Base-by-base conservation (phyloP, 1,140 invertebrate species). In the Leptinotarsa texana region DNA sequence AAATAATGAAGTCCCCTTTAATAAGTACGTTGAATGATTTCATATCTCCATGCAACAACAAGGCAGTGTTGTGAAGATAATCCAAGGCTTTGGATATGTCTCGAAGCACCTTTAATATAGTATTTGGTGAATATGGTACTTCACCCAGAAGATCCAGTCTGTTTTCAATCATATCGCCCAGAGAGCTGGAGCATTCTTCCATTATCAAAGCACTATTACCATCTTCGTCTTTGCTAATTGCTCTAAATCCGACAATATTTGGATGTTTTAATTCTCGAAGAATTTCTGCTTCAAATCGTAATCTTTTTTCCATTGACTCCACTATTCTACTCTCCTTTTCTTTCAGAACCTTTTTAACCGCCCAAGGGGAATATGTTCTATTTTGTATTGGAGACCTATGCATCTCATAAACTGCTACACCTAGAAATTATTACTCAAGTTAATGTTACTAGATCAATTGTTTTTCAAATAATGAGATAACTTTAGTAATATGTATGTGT, bases 1-100 rank as follows among this genome's bases (percentile, higher is more conserved):
- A 92, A 1, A 87, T 88, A 63, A 89, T 88, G 83, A 94, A 94
- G 82, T 94, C 89, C 24, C 89, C 91, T 81, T 93, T 91, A 13
- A 93, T 84, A 11, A 96, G 87, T 48, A 96, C 86, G 85, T 96
- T 96, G 76, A 90, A 92, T 73, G 94, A 95, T 85, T 96, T 96
- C 17, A 96, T 86, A 83, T 96, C 95, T 51, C 94, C 93, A 79
- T 96, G 95, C 13, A 96, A 83, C 67, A 95, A 86, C 27, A 90
- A 85, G 33, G 88, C 90, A 74, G 89, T 89, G 13, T 90, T 89
- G 83, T 96, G 95, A 4, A 96, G 86, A 86, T 95, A 96, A 79
- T 93, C 87, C 1, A 96, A 81, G 1, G 92, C 94, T 83, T 89
- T 90, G 3, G 89, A 87, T 67, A 95, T 86, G 82, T 94, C 93